Base-by-base conservation (phyloP, 2,797 vertebrate species). In the Danio aesculapii region DNA sequence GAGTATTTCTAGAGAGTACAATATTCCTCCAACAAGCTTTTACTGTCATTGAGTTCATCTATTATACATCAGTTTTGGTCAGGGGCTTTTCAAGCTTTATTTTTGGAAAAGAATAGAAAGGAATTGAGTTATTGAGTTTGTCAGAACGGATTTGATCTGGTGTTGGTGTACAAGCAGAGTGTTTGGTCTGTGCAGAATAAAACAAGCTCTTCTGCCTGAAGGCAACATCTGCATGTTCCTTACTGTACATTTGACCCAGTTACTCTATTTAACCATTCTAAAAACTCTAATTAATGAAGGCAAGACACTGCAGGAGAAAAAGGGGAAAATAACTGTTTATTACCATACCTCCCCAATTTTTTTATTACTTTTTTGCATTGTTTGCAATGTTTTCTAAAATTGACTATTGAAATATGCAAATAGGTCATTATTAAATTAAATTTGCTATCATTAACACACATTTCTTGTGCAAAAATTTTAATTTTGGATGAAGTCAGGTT, bases 211-310 rank as follows among this genome's bases (percentile, higher is more conserved):
- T 21, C 8, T 68, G 47, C 43, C 66, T 63, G 4, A 9, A 17
- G 69, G 55, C 49, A 6, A 13, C 11, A 39, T 21, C n/a, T 16
- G 14, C 68, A 74, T 59, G 39, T 57, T 69, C 13, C n/a, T 78
- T 75, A 47, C 19, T 73, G 69, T 57, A 66, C 50, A 30, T 82
- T 63, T 82, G 74, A 55, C 66, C 55, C 11, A 69, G 19, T 72
- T 82, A 30, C 68, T 66, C 47, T 77, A 78, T 71, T 83, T 75
- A 79, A 75, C 74, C n/a, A 46, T 39, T 47, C 43, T 30, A 44
- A n/a, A 72, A 39, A 68, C 50, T 55, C 39, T 70, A 75, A 75
- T 83, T 83, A 84, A 83, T 55, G 79, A 21, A 81, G 72, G 63
- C 50, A 13, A 30, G 30, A 30, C 30, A 30, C 30, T 30, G 30